Evolutionary conservation across 2,113 vertebrate species (phyloP).

Genomic region (Microcebus murinus): DNA sequence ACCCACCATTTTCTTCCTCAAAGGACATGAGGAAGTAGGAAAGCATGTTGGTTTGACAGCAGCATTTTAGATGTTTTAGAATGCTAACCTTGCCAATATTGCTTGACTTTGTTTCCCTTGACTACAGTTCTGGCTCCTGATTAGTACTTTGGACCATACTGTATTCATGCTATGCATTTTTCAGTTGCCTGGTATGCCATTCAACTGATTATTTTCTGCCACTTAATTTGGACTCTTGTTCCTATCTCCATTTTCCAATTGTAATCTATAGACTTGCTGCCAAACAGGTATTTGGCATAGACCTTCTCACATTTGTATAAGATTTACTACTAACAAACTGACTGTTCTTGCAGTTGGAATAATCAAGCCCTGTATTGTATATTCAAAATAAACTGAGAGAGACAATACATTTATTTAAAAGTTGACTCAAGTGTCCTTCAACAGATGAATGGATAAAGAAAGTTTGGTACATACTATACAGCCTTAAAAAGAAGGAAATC

Average conservation of each 20-base stretch:
- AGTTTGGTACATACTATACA: too few relatives aligned
- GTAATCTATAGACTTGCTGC: background rate
- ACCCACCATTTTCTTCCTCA: constrained; percentile 24
- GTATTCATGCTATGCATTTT: background rate
- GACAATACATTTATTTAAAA: background rate
- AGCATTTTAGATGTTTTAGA: background rate
- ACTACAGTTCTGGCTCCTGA: background rate
- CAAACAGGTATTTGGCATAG: background rate
- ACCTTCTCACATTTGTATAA: background rate
- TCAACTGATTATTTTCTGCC: background rate
- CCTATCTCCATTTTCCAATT: background rate
- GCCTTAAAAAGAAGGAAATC: too few relatives aligned
- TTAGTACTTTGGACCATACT: background rate
- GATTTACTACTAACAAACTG: background rate
- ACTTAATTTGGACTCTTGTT: constrained; percentile 16
- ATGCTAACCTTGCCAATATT: background rate
- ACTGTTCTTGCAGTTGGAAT: background rate
- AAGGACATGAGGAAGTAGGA: background rate
- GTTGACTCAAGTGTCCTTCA: background rate
- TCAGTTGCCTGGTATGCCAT: background rate
- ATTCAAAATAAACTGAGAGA: constrained; percentile 13
- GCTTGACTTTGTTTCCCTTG: background rate
- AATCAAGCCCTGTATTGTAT: background rate
- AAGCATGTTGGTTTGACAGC: background rate
- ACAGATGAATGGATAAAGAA: too few relatives aligned